phyloP scores from a whole-genome alignment of 2,888 invertebrate species.

The Cheilosia urbana region DNA sequence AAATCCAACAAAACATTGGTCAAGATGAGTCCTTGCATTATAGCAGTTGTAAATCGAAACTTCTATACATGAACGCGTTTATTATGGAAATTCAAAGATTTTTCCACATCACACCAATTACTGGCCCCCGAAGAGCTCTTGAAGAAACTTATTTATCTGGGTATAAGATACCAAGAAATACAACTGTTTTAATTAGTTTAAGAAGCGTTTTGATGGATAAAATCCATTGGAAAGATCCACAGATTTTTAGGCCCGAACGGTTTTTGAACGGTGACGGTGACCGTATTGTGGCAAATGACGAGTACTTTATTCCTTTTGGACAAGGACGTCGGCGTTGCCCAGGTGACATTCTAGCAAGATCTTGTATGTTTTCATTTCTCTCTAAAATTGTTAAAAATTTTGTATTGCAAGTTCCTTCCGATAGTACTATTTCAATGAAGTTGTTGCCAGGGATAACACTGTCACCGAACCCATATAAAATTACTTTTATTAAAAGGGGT shows the following conservation, averaged over 20 bases:
- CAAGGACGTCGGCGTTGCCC: conserved; percentile 87
- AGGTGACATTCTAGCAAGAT: conserved; percentile 87
- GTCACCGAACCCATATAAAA: conserved; percentile 85
- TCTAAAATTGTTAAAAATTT: conserved; percentile 86
- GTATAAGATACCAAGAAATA: conserved; percentile 85
- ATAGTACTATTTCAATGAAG: conserved; percentile 82
- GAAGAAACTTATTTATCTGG: conserved; percentile 85
- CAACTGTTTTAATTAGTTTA: conserved; percentile 85
- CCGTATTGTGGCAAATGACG: conserved; percentile 79
- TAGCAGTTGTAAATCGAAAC: conserved; percentile 82
- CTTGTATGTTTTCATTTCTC: conserved; percentile 87
- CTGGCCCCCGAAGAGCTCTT: conserved; percentile 86
- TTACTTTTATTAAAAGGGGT: conserved; percentile 79
- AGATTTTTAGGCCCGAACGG: conserved; percentile 87
- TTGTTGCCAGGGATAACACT: conserved; percentile 85
- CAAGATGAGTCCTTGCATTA: conserved; percentile 78
- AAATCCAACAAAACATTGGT: conserved; percentile 84
- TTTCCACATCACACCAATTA: conserved; percentile 85
- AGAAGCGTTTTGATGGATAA: conserved; percentile 86
- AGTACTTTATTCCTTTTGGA: conserved; percentile 83
- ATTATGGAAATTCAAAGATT: conserved; percentile 86
- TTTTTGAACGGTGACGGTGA: conserved; percentile 84
- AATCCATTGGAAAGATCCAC: conserved; percentile 86
- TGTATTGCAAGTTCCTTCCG: conserved; percentile 82
- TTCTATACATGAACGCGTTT: conserved; percentile 85